phyloP scores from a whole-genome alignment of 2,797 vertebrate genomes.

The Myotis daubentonii region DNA sequence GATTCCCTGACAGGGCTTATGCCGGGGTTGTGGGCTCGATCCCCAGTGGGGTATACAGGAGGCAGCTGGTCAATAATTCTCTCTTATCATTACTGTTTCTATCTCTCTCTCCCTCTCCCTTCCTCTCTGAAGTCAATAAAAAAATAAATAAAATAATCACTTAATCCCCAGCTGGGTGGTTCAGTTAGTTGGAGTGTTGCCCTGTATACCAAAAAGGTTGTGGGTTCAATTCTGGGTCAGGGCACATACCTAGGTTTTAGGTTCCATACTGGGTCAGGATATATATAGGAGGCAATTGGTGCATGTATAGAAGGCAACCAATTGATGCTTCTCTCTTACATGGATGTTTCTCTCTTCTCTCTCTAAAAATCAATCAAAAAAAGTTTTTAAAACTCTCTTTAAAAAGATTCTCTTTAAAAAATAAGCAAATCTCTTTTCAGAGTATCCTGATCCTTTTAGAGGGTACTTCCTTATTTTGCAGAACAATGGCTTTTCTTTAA shows the following conservation, averaged over 20 bases:
- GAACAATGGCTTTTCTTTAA: neutral
- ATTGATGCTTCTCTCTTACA: neutral
- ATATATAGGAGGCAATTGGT: no score
- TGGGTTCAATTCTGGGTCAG: neutral
- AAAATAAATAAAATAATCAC: no score
- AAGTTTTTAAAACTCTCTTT: no score
- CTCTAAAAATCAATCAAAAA: neutral
- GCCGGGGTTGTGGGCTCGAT: no score
- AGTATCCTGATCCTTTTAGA: neutral
- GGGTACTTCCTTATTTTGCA: conserved; percentile 25
- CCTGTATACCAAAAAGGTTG: neutral
- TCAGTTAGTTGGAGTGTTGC: neutral
- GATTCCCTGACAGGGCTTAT: no score
- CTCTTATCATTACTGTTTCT: no score
- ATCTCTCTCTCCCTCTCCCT: no score
- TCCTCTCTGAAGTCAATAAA: no score
- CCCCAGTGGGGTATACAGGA: no score
- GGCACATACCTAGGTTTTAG: neutral
- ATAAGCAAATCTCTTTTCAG: neutral
- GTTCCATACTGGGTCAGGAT: no score
- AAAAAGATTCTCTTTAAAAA: neutral
- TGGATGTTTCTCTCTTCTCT: neutral
- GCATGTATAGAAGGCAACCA: neutral
- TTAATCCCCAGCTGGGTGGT: neutral
- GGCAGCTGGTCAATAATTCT: no score